These are phyloP conservation scores for Microtus richardsoni DNA, from an alignment of 2,113 vertebrate species.

Conservation along the genomic window DNA sequence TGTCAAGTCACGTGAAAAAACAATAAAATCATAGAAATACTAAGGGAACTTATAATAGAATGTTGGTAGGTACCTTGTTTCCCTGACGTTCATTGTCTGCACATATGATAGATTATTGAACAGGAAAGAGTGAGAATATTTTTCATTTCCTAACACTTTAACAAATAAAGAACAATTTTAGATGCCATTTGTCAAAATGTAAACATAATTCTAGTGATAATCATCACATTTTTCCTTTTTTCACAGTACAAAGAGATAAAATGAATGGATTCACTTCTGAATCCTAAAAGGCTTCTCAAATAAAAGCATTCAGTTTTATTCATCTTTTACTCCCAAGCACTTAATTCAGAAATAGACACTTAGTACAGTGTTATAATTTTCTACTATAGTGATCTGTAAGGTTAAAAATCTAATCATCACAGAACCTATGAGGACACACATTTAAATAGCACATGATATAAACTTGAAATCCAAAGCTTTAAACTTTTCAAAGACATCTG, in stretches of 20 bases:
- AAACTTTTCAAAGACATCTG: not conserved
- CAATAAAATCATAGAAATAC: slow-evolving; percentile 79
- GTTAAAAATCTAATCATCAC: slow-evolving; percentile 6
- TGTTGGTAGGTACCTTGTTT: slow-evolving; percentile 70
- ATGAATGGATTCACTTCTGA: slow-evolving; percentile 1
- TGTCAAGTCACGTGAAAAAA: slow-evolving; percentile 76
- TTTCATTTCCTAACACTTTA: slow-evolving; percentile 51
- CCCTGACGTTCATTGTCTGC: slow-evolving; percentile 72
- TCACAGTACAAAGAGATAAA: slow-evolving; percentile 27
- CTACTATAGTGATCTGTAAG: not conserved
- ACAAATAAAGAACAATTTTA: slow-evolving; percentile 61
- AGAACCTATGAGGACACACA: slow-evolving; percentile 2
- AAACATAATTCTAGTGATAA: slow-evolving; percentile 54
- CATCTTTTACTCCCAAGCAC: not conserved
- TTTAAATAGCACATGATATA: not conserved
- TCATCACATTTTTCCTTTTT: slow-evolving; percentile 50
- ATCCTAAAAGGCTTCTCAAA: not conserved
- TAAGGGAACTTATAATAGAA: slow-evolving; percentile 77
- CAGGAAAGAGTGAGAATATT: slow-evolving; percentile 45
- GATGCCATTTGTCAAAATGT: slow-evolving; percentile 57
- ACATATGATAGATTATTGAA: slow-evolving; percentile 73
- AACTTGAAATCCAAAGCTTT: slow-evolving; percentile 6
- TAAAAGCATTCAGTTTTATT: not conserved
- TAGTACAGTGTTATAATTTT: slow-evolving; percentile 32
- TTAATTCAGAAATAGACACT: not conserved